Evolutionary conservation across 2,113 vertebrate species (phyloP).

Genomic region (Psilopsiagon aymara): DNA sequence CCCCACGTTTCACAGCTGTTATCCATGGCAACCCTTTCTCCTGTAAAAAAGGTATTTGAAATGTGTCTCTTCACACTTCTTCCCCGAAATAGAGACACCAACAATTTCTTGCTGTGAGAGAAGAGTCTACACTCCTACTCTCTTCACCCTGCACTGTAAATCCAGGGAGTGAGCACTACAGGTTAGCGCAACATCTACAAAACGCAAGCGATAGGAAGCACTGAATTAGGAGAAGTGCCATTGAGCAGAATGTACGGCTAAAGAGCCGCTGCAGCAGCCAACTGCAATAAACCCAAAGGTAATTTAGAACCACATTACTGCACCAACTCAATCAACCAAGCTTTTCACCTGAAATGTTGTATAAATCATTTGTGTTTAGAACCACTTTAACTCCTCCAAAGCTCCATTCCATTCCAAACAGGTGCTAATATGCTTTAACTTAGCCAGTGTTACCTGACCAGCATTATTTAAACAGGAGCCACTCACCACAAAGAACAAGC

Average conservation of each 20-base stretch:
- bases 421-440: background rate
- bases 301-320: constrained; percentile 8
- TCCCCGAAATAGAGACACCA: background rate
- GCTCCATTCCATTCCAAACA: background rate
- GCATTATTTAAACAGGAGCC: background rate
- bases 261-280: background rate
- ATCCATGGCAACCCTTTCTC: background rate
- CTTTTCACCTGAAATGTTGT: background rate
- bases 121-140: background rate
- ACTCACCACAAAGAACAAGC: background rate
- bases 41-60: background rate
- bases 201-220: background rate
- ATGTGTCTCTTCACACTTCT: background rate
- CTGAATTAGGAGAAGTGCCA: background rate
- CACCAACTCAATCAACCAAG: background rate
- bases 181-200: background rate
- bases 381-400: background rate
- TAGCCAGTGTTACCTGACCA: background rate
- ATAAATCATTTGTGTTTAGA: background rate
- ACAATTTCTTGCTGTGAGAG: background rate
- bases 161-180: background rate
- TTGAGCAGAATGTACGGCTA: background rate
- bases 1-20: background rate
- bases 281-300: background rate
- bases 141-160: background rate